Conservation (phyloP, 2,888 invertebrate species). For the Thysanoteuthis rhombus region DNA sequence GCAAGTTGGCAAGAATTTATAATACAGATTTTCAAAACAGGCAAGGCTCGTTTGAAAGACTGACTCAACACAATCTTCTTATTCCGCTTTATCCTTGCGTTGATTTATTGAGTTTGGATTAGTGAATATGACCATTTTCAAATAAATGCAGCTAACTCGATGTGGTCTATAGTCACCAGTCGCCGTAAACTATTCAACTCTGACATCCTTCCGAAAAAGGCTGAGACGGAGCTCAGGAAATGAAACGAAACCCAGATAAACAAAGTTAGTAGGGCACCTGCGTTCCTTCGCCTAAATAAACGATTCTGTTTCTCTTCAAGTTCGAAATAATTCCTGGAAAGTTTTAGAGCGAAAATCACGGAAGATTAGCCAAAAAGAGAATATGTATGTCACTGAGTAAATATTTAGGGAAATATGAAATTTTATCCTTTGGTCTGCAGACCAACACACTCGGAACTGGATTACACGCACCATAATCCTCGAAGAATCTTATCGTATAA, state of each 20-base stretch:
- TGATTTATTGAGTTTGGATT: no score
- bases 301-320: background rate
- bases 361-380: background rate
- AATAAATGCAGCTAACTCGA: background rate
- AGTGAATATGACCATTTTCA: background rate
- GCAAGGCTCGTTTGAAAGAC: no score
- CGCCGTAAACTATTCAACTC: background rate
- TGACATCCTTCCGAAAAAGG: background rate
- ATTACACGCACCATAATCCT: background rate
- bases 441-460: background rate
- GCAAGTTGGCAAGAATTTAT: no score
- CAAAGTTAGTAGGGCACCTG: background rate
- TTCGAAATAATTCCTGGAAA: background rate
- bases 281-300: background rate
- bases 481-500: background rate
- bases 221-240: background rate
- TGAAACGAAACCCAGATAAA: background rate
- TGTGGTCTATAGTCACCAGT: background rate
- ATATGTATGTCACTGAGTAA: background rate
- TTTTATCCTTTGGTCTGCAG: background rate
- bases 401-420: background rate
- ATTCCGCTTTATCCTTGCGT: no score
- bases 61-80: no score
- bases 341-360: background rate
- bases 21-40: no score